Conservation (phyloP, 2,888 invertebrate species). For the Acanthosepion lycidas region DNA sequence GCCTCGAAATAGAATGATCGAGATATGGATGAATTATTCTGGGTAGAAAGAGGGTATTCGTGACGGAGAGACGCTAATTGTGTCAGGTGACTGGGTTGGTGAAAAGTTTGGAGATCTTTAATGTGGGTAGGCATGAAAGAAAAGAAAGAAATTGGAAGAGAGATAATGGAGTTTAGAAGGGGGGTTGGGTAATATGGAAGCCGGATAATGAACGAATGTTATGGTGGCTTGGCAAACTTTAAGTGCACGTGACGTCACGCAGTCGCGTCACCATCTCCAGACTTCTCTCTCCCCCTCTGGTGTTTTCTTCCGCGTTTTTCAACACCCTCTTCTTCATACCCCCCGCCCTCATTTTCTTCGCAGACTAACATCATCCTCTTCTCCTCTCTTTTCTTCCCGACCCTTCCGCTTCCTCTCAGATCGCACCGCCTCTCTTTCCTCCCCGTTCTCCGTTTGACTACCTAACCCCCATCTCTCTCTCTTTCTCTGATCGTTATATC, state of each 20-base stretch:
- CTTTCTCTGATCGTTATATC: not conserved
- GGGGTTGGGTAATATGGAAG: not conserved
- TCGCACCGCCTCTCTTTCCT: not conserved
- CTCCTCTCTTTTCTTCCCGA: not conserved
- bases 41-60: not conserved
- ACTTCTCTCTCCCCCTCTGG: not conserved
- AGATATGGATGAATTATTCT: not conserved
- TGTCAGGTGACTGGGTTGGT: not conserved
- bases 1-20: not conserved
- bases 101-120: not conserved
- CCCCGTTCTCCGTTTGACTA: not conserved
- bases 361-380: not conserved
- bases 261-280: not conserved
- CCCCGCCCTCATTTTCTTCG: not conserved
- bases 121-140: not conserved
- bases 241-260: conserved; percentile 33
- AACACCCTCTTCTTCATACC: not conserved
- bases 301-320: too few relatives aligned
- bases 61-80: not conserved
- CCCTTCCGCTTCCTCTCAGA: not conserved
- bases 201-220: not conserved
- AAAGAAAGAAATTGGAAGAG: not conserved
- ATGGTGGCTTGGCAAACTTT: not conserved
- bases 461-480: not conserved
- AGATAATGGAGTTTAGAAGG: too few relatives aligned